These are phyloP conservation scores for Arizona elegans DNA, from an alignment of 2,113 vertebrate genomes.

Conservation along the genomic window DNA sequence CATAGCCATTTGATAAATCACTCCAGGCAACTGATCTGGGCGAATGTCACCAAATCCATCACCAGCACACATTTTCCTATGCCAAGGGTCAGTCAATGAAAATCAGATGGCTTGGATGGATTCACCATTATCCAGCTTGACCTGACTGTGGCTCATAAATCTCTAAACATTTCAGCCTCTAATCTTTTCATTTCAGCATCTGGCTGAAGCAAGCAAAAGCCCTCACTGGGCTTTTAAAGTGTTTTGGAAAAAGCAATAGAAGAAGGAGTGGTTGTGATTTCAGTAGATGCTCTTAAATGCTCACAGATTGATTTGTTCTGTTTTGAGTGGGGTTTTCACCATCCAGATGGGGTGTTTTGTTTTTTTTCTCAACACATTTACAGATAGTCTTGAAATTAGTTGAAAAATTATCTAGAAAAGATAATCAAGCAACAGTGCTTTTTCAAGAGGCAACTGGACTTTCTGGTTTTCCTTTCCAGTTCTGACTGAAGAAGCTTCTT, in stretches of 20 bases:
- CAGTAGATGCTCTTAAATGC: background rate
- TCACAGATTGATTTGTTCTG: background rate
- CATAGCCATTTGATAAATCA: conserved; percentile 65
- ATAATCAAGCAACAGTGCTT: background rate
- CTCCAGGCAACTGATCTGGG: conserved; percentile 22
- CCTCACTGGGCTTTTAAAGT: conserved; percentile 42
- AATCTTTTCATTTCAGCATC: conserved; percentile 4
- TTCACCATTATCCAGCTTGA: conserved; percentile 20
- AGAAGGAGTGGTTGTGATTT: background rate
- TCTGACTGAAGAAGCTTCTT: no score
- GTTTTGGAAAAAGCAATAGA: conserved; percentile 27
- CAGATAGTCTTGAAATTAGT: background rate
- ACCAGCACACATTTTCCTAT: conserved; percentile 51
- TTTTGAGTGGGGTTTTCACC: background rate
- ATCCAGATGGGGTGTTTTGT: background rate
- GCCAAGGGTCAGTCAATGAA: conserved; percentile 56
- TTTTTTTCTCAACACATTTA: background rate
- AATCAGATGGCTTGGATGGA: conserved; percentile 58
- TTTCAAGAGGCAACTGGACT: no score
- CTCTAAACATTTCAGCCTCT: conserved; percentile 37
- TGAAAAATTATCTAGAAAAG: background rate
- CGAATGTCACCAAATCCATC: conserved; percentile 66
- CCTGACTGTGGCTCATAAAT: conserved; percentile 49
- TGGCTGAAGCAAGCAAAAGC: conserved; percentile 37
- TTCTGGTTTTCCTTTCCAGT: no score